Percentiles rank a stretch among this genome's conserved stretches.
Evolutionary conservation across 2,113 vertebrate species (phyloP).

Genomic region (Corythaixoides concolor): DNA sequence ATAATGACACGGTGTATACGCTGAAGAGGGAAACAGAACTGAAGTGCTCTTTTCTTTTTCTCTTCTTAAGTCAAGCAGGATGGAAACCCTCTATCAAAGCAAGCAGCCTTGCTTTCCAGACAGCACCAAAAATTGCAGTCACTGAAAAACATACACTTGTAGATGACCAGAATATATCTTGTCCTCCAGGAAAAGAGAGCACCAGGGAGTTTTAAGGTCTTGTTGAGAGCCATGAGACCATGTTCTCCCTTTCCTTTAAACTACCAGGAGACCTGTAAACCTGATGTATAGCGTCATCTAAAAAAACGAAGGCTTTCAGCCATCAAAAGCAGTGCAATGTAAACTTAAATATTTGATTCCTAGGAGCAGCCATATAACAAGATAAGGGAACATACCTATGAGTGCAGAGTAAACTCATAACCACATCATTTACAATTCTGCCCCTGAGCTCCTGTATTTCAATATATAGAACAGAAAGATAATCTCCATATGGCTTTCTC

Average conservation of each 20-base stretch:
- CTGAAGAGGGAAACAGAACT: neutral
- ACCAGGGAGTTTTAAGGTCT: constrained; percentile 22
- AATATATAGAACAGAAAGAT: constrained; percentile 9
- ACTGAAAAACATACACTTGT: neutral
- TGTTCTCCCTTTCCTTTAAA: constrained; percentile 9
- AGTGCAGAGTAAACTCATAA: constrained; percentile 32
- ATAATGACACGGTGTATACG: neutral
- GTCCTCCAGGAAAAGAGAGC: neutral
- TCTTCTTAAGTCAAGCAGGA: neutral
- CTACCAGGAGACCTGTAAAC: constrained; percentile 19
- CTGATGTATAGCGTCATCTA: neutral
- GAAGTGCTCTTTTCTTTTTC: neutral
- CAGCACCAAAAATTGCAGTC: constrained; percentile 21
- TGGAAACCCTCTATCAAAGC: neutral
- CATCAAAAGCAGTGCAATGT: neutral
- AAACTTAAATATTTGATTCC: constrained; percentile 35
- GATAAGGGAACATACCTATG: neutral
- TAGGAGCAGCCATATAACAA: constrained; percentile 12
- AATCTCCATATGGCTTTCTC: constrained; percentile 1
- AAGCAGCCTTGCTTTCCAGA: neutral
- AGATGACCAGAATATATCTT: constrained; percentile 30
- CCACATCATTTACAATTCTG: neutral
- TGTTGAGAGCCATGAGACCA: neutral
- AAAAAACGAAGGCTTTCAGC: constrained; percentile 15
- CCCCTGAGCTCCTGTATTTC: neutral